A percentile compares a stretch with the other conserved stretches of the same genome.
Conservation (phyloP, 2,113 vertebrate species). For the Phoenicopterus ruber region DNA sequence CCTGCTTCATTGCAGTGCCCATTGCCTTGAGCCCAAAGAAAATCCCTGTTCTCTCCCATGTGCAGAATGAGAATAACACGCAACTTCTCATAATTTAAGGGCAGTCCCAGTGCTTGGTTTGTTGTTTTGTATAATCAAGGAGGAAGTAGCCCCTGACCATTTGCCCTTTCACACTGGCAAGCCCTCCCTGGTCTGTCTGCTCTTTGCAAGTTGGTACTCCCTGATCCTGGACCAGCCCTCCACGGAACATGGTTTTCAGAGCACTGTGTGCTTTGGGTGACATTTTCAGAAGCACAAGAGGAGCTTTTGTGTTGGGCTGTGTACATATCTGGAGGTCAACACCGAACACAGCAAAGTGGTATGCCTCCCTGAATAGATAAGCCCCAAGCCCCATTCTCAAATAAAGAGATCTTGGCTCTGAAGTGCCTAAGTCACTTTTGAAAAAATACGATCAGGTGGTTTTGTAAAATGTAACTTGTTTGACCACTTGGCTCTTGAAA, state of each 20-base stretch:
- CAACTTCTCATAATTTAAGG: not conserved
- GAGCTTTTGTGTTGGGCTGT: slow-evolving; percentile 25
- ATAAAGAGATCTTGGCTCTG: not conserved
- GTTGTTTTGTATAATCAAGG: not conserved
- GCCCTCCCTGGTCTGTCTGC: not conserved
- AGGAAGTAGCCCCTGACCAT: not conserved
- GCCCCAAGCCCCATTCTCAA: not conserved
- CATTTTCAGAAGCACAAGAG: slow-evolving; percentile 39
- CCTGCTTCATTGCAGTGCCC: not conserved
- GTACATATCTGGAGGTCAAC: slow-evolving; percentile 23
- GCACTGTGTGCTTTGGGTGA: slow-evolving; percentile 25
- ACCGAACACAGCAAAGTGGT: not conserved
- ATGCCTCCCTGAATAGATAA: not conserved
- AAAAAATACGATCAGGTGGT: not conserved
- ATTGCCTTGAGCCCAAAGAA: not conserved
- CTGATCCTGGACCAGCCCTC: not conserved
- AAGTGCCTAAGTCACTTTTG: not conserved
- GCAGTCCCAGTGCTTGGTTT: not conserved
- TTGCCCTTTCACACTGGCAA: not conserved
- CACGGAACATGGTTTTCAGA: not conserved
- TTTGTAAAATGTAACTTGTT: slow-evolving; percentile 7
- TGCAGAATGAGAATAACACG: not conserved
- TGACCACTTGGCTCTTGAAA: not conserved
- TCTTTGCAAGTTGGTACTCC: not conserved
- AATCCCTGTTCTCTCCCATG: not conserved